Percentiles rank a stretch among this genome's conserved stretches.
These are phyloP conservation scores for Halocynthia roretzi DNA, from an alignment of 23 tunicate genomes.

Conservation along the genomic window DNA sequence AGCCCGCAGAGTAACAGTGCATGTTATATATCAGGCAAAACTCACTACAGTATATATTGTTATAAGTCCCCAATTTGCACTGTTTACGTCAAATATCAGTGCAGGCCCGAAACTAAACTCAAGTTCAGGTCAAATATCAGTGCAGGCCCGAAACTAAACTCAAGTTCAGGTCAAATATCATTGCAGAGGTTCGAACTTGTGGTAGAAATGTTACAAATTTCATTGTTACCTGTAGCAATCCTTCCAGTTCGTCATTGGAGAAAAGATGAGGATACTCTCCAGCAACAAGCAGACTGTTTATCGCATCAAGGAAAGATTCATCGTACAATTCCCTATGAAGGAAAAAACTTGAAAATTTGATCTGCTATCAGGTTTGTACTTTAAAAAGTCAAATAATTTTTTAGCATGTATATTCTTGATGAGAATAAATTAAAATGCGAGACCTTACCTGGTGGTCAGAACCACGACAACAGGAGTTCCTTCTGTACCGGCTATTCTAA, in stretches of 20 bases:
- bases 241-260: slow-evolving; percentile 90
- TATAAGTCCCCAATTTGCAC: no score
- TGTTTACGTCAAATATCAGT: no score
- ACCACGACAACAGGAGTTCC: slow-evolving; percentile 79
- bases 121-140: no score
- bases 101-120: no score
- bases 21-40: no score
- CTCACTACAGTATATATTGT: no score
- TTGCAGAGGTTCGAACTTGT: no score
- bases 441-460: slow-evolving; percentile 61
- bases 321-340: slow-evolving; percentile 53
- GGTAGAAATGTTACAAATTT: background rate
- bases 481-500: slow-evolving; percentile 82
- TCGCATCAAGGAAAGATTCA: slow-evolving; percentile 67
- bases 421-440: no score
- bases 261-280: slow-evolving; percentile 93
- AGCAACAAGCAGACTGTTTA: slow-evolving; percentile 87
- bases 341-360: background rate
- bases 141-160: no score
- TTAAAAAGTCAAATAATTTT: background rate
- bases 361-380: background rate
- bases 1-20: no score
- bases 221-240: slow-evolving; percentile 61
- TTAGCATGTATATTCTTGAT: background rate
- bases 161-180: no score